phyloP scores from a whole-genome alignment of 2,797 vertebrate species.

The Notoglanidium macrostoma region DNA sequence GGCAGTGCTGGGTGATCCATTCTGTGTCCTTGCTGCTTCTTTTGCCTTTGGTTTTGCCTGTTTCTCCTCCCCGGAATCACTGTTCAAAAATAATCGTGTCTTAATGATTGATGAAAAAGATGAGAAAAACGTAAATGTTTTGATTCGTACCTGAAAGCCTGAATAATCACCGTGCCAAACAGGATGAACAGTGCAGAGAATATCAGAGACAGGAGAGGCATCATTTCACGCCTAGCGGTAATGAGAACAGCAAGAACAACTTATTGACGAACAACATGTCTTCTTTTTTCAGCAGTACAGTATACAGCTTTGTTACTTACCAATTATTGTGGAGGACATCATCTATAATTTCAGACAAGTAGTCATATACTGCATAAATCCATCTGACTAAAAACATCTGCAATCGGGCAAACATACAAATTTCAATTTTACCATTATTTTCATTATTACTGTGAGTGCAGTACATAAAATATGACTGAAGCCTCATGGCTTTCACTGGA shows the following conservation, averaged over 20 bases:
- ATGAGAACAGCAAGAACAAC: not conserved
- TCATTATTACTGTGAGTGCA: not conserved
- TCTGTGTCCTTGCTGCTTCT: conserved; percentile 75
- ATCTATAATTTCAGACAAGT: conserved; percentile 84
- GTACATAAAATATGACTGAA: not conserved
- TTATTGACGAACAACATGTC: not conserved
- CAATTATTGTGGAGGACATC: conserved; percentile 93
- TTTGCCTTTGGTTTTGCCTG: conserved; percentile 80
- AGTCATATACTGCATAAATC: conserved; percentile 83
- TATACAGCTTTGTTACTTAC: conserved; percentile 65
- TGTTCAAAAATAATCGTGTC: conserved; percentile 57
- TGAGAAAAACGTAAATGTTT: not conserved
- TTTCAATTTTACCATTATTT: not conserved
- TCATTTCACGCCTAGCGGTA: conserved; percentile 92
- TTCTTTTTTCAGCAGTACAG: not conserved
- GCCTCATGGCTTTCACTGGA: not conserved
- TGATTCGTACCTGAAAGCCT: conserved; percentile 88
- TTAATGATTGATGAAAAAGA: not conserved
- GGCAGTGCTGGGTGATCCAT: conserved; percentile 69
- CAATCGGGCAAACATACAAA: not conserved
- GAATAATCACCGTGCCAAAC: conserved; percentile 93
- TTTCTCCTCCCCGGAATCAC: conserved; percentile 88
- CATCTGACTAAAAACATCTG: conserved; percentile 92
- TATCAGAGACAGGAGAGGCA: conserved; percentile 94
- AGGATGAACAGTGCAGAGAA: conserved; percentile 97